Percentiles rank a stretch among this genome's conserved stretches.
These are phyloP conservation scores for Chymomyza costata DNA, from an alignment of 1,140 invertebrate genomes.

Conservation along the genomic window DNA sequence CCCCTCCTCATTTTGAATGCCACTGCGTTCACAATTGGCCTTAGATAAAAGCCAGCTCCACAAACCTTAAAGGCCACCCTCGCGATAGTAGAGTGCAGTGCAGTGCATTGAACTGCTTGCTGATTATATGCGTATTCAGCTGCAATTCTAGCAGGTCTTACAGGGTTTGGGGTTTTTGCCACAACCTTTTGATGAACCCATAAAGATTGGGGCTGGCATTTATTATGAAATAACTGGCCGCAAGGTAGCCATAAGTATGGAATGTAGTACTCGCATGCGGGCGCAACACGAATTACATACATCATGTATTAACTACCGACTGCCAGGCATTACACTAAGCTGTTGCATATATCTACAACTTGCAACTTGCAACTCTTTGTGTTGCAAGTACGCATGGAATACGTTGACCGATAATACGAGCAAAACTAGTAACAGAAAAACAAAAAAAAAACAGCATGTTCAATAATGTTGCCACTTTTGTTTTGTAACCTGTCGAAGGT, in stretches of 20 bases:
- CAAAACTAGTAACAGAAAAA: slow-evolving; percentile 1
- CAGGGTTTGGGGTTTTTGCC: too few species aligned
- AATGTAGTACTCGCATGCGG: slow-evolving; percentile 60
- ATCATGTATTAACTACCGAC: slow-evolving; percentile 71
- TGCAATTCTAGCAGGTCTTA: too few species aligned
- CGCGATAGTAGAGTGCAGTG: too few species aligned
- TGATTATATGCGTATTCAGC: too few species aligned
- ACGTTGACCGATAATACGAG: slow-evolving; percentile 43
- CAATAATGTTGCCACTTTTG: slow-evolving; percentile 74
- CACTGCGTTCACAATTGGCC: too few species aligned
- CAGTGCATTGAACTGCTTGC: too few species aligned
- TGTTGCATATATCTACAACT: too few species aligned
- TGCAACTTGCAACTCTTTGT: slow-evolving; percentile 47
- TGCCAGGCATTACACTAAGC: too few species aligned
- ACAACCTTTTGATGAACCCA: slow-evolving; percentile 69
- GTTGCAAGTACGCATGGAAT: slow-evolving; percentile 54
- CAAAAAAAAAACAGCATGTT: slow-evolving; percentile 27
- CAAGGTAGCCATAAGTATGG: too few species aligned
- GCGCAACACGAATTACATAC: slow-evolving; percentile 72
- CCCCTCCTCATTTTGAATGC: too few species aligned
- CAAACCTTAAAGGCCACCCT: too few species aligned
- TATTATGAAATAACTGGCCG: slow-evolving; percentile 57
- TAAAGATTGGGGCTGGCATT: slow-evolving; percentile 63
- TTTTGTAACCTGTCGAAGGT: slow-evolving; percentile 74
- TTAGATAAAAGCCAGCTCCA: too few species aligned